phyloP scores from a whole-genome alignment of 2,888 invertebrate genomes.

The Criorhina ranunculi region DNA sequence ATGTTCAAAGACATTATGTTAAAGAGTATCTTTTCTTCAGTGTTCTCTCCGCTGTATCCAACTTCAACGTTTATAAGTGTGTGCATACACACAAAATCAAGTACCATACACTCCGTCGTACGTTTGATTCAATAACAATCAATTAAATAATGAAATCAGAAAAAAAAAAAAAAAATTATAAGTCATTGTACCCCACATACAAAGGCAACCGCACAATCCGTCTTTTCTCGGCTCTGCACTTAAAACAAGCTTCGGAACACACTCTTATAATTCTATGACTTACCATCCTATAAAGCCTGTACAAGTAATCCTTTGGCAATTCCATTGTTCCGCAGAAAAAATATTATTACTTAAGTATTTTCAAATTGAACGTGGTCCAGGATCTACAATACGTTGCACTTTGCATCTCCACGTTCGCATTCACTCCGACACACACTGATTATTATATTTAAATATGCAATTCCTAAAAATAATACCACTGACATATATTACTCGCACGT shows the following conservation, averaged over 20 bases:
- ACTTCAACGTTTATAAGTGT: constrained; percentile 36
- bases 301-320: constrained; percentile 71
- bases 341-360: constrained; percentile 19
- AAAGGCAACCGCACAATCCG: constrained; percentile 59
- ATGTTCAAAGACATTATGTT: constrained; percentile 66
- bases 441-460: constrained; percentile 63
- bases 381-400: constrained; percentile 61
- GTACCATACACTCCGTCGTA: constrained; percentile 26
- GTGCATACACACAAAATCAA: constrained; percentile 19
- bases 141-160: constrained; percentile 68
- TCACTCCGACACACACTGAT: constrained; percentile 40
- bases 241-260: constrained; percentile 58
- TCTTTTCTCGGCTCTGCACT: constrained; percentile 29
- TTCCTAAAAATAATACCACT: constrained; percentile 75
- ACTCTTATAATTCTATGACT: constrained; percentile 20
- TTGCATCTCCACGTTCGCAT: constrained; percentile 50
- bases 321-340: constrained; percentile 42
- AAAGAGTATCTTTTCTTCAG: constrained; percentile 50
- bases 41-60: constrained; percentile 32
- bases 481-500: constrained; percentile 42
- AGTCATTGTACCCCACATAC: constrained; percentile 60
- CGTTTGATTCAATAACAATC: constrained; percentile 70
- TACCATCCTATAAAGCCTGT: constrained; percentile 73
- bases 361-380: constrained; percentile 41
- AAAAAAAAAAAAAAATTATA: constrained; percentile 34